These are phyloP conservation scores for Bryconaethiops microstoma DNA, from an alignment of 2,797 vertebrate species.

Conservation along the genomic window DNA sequence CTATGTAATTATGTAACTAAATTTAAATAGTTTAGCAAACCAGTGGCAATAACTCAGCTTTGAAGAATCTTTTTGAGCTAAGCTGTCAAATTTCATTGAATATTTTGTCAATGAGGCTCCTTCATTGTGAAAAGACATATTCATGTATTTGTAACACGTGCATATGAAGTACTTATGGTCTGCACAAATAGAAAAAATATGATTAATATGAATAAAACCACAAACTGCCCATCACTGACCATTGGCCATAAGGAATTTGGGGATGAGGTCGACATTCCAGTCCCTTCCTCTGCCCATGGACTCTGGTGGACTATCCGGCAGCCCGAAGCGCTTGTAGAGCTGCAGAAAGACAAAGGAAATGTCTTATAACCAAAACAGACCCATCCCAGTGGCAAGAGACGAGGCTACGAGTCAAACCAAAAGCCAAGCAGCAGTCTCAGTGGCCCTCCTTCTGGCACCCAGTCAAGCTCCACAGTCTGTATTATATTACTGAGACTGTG, in stretches of 20 bases:
- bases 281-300: slow-evolving; percentile 88
- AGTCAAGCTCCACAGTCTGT: neutral
- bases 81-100: too few relatives aligned
- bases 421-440: neutral
- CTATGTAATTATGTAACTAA: neutral
- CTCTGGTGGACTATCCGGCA: slow-evolving; percentile 82
- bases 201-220: neutral
- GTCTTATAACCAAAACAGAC: neutral
- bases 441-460: neutral
- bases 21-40: neutral
- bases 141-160: neutral
- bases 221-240: slow-evolving; percentile 65
- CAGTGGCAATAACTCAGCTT: too few relatives aligned
- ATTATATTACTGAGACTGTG: neutral
- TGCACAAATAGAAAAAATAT: neutral
- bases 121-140: neutral
- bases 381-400: neutral
- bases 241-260: slow-evolving; percentile 94
- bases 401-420: too few relatives aligned
- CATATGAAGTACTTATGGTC: neutral
- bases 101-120: neutral
- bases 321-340: slow-evolving; percentile 89
- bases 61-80: too few relatives aligned
- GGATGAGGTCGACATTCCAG: slow-evolving; percentile 93
- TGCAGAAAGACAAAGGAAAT: slow-evolving; percentile 53